phyloP scores from a whole-genome alignment of 2,113 vertebrate species.

The Pitta sordida region DNA sequence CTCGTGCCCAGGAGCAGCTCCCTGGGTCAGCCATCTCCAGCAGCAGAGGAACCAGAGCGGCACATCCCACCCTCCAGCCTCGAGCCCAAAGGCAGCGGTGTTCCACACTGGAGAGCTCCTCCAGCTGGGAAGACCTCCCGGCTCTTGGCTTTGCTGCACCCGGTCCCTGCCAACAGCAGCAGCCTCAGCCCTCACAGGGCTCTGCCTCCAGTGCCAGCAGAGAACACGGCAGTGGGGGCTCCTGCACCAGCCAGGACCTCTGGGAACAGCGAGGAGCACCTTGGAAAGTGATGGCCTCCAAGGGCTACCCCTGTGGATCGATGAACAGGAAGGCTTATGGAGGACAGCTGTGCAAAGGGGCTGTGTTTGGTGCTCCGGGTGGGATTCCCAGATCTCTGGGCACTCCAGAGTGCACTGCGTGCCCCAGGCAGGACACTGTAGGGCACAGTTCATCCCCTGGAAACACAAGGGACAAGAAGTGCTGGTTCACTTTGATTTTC shows the following conservation, averaged over 20 bases:
- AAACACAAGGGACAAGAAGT: slow-evolving; percentile 78
- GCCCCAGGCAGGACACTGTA: not conserved
- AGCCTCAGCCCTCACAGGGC: not conserved
- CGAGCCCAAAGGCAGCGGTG: not conserved
- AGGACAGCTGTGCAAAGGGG: not conserved
- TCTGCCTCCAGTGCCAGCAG: not conserved
- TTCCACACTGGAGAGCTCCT: slow-evolving; percentile 35
- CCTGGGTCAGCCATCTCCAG: not conserved
- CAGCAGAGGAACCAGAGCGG: not conserved
- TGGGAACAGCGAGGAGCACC: slow-evolving; percentile 47
- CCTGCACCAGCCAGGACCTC: slow-evolving; percentile 42
- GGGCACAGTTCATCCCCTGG: not conserved
- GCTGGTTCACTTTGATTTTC: slow-evolving; percentile 92
- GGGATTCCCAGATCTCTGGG: slow-evolving; percentile 21
- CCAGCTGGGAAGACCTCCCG: slow-evolving; percentile 26
- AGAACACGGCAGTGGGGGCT: not conserved
- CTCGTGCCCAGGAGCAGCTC: not conserved
- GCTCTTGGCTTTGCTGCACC: not conserved
- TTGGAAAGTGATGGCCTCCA: slow-evolving; percentile 56
- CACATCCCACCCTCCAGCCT: not conserved
- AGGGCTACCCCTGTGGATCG: slow-evolving; percentile 73
- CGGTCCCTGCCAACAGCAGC: not conserved
- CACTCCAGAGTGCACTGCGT: slow-evolving; percentile 63
- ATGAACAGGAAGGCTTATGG: slow-evolving; percentile 64
- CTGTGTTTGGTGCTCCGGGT: not conserved